phyloP scores from a whole-genome alignment of 2,797 vertebrate species.

The Orientallactaga sibirica region DNA sequence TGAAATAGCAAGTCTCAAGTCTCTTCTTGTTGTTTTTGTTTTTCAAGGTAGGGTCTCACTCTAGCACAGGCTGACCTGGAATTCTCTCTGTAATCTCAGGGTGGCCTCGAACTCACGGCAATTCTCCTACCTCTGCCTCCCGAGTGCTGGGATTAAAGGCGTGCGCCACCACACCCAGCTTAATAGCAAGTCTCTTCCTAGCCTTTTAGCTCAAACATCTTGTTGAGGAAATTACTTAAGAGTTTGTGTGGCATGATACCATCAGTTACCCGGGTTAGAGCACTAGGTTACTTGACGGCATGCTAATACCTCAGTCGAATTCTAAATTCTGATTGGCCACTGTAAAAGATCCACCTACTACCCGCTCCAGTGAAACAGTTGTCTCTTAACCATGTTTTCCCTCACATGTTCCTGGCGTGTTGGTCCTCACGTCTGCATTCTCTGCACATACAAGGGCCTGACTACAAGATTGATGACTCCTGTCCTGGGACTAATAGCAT shows the following conservation, averaged over 20 bases:
- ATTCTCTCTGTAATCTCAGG: too few species aligned
- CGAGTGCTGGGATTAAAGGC: too few species aligned
- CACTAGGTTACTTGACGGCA: neutral
- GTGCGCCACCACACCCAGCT: too few species aligned
- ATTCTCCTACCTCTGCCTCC: too few species aligned
- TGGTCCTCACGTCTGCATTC: neutral
- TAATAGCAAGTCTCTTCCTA: neutral
- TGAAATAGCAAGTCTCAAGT: constrained; percentile 6
- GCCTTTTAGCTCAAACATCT: neutral
- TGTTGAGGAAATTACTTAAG: constrained; percentile 41
- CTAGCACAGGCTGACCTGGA: too few species aligned
- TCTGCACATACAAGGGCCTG: neutral
- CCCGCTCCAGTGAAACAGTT: neutral
- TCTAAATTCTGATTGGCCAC: constrained; percentile 23
- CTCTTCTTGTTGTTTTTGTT: too few species aligned
- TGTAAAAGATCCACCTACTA: neutral
- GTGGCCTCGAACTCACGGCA: too few species aligned
- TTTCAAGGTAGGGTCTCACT: too few species aligned
- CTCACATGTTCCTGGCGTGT: neutral
- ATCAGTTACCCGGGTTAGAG: neutral
- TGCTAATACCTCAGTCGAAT: neutral
- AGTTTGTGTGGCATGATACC: neutral
- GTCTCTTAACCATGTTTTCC: neutral
- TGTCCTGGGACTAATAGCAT: constrained; percentile 33
- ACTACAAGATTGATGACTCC: constrained; percentile 18